Base-by-base conservation (phyloP, 2,113 vertebrate species). In the Proterorhinus semilunaris region DNA sequence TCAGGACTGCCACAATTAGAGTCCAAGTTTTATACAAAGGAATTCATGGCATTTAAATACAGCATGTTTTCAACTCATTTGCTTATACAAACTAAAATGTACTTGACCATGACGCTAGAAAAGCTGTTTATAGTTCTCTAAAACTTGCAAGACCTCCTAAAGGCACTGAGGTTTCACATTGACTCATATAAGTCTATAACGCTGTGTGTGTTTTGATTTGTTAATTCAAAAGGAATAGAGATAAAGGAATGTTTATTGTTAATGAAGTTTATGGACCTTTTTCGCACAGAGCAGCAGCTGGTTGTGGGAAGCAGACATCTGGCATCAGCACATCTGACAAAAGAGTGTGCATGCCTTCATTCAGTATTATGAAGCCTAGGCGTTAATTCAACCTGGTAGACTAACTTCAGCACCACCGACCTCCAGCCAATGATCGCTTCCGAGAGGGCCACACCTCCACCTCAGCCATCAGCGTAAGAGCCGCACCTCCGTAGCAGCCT, bases 261-360 rank as follows among this genome's bases (percentile, higher is more conserved):
- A 36, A 5, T 36, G 27, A 36, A 36, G 27, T 36, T 36, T 36
- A 36, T 36, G 27, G 27, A 36, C 27, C 27, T 36, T 36, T 36
- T 36, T 5, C 27, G n/a, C n/a, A 61, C 36, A 45, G 58, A 8
- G 15, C 42, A 61, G 58, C 58, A 44, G 58, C 58, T 15, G 58
- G 58, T 13, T 8, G 58, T 59, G 36, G 15, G 36, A 36, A 59
- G 55, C 42, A 44, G 58, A 42, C 55, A 58, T 43, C 58, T 61
- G 58, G 58, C 58, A 44, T 44, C 43, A 61, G 27, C 58, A 61
- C 58, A 61, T 61, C 42, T 61, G 58, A 44, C 55, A 61, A 42
- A 16, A n/a, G 58, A 45, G 36, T 4, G 8, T 45, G 7, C 13
- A n/a, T 8, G 42, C 42, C 36, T 42, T 55, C 51, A 53, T 53